Base-by-base conservation (phyloP, 1,140 invertebrate genomes). In the Teleopsis dalmanni region DNA sequence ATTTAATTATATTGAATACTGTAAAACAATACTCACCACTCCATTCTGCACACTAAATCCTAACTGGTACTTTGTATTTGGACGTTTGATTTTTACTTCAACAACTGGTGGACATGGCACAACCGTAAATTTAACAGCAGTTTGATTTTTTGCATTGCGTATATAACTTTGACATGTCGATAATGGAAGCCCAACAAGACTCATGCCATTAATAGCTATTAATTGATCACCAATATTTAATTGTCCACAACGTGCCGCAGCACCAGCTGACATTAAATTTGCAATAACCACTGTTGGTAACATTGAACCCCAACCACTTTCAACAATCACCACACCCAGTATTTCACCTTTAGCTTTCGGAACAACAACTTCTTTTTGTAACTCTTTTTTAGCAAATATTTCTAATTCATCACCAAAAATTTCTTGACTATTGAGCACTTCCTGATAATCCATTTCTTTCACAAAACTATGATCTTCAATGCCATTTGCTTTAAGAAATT, bases 21-120 rank as follows among this genome's bases (percentile, higher is more conserved):
- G 13, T 29, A 8, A 29, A 29, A 29, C 21, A 36, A 19, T 40
- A 81, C 88, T 82, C 75, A 95, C 91, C 70, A 99, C 95, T 61
- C 97, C 97, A 73, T 99, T 99, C 76, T 99, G 97, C 58, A 99
- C 97, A 79, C 94, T 98, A 75, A 99, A 99, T 21, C 97, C 97
- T 37, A 99, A 80, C 73, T 99, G 97, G 76, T 98, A 99, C 75
- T 98, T 98, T 14, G 95, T 96, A 74, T 99, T 95, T 1, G 97
- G 97, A 67, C 97, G 76, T 73, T 97, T 96, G 56, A 99, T 99
- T 75, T 97, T 92, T 19, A 99, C 97, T 76, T 99, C 97, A 35
- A 99, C 96, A 8, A 99, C 97, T 21, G 97, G 96, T 40, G 96
- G 91, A 77, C 96, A 99, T 50, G 95, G 95, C 41, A 99, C 97